Conservation (phyloP, 1,140 invertebrate genomes). For the Drepana arcuata region DNA sequence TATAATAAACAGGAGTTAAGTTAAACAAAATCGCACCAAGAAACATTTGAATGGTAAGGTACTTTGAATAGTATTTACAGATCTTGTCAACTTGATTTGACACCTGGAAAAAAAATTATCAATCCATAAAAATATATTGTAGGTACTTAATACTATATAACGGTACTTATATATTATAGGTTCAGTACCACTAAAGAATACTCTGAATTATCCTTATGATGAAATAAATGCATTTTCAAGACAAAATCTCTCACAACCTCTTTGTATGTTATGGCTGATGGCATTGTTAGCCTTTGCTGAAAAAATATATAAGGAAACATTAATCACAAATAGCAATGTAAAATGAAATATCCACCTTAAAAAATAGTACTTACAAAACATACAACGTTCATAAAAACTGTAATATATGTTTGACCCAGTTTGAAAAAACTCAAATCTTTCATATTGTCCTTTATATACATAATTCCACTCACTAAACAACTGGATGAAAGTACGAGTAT, state of each 20-base stretch:
- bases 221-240: not conserved
- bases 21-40: not conserved
- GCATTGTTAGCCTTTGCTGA: not conserved
- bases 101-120: not conserved
- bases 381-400: not conserved
- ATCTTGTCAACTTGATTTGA: not conserved
- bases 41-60: not conserved
- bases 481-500: no score
- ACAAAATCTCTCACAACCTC: not conserved
- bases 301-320: no score
- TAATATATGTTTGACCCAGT: not conserved
- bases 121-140: not conserved
- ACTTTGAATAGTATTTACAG: not conserved
- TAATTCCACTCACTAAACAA: no score
- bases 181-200: not conserved
- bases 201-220: not conserved
- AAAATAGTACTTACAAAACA: not conserved
- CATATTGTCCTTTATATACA: not conserved
- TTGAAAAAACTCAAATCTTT: not conserved
- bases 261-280: not conserved
- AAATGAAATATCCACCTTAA: no score
- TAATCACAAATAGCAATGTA: not conserved
- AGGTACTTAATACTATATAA: no score
- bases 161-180: not conserved
- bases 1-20: not conserved